These are phyloP conservation scores for Dreissena polymorpha DNA, from an alignment of 1,140 invertebrate genomes.

Conservation along the genomic window DNA sequence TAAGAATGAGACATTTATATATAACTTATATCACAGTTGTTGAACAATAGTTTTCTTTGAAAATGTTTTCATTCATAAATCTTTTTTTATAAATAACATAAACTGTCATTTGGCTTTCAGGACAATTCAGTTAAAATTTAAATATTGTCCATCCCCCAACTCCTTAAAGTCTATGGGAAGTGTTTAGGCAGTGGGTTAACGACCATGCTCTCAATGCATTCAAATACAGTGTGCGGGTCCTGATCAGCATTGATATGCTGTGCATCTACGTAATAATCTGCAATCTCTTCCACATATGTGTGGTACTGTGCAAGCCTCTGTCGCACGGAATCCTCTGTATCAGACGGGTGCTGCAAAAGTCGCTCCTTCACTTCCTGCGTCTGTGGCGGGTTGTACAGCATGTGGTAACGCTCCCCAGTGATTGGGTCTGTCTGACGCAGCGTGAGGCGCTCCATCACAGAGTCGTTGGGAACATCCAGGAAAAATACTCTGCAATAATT, in stretches of 20 bases:
- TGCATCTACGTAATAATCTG: conserved; percentile 75
- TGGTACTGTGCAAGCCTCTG: conserved; percentile 74
- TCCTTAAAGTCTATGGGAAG: conserved; percentile 12
- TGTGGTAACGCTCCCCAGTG: conserved; percentile 79
- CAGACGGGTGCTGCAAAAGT: conserved; percentile 68
- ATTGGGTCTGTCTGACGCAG: conserved; percentile 76
- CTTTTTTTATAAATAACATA: too few species aligned
- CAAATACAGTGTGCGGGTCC: conserved; percentile 80
- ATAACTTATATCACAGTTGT: too few species aligned
- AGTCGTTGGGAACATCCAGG: conserved; percentile 78
- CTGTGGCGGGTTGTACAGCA: conserved; percentile 78
- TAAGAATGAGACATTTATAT: too few species aligned
- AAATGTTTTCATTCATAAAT: too few species aligned
- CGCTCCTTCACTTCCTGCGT: conserved; percentile 77
- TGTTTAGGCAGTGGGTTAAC: conserved; percentile 77
- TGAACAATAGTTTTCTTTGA: too few species aligned
- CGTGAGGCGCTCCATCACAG: conserved; percentile 77
- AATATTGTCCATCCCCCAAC: too few species aligned
- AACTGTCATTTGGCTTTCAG: too few species aligned
- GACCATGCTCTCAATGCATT: conserved; percentile 78
- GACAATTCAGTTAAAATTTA: too few species aligned
- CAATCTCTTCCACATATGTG: conserved; percentile 75
- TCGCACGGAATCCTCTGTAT: conserved; percentile 70
- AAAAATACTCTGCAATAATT: conserved; percentile 78
- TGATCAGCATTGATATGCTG: conserved; percentile 79